Evolutionary conservation across 1,140 invertebrate genomes (phyloP).

Genomic region (Megalopta genalis): DNA sequence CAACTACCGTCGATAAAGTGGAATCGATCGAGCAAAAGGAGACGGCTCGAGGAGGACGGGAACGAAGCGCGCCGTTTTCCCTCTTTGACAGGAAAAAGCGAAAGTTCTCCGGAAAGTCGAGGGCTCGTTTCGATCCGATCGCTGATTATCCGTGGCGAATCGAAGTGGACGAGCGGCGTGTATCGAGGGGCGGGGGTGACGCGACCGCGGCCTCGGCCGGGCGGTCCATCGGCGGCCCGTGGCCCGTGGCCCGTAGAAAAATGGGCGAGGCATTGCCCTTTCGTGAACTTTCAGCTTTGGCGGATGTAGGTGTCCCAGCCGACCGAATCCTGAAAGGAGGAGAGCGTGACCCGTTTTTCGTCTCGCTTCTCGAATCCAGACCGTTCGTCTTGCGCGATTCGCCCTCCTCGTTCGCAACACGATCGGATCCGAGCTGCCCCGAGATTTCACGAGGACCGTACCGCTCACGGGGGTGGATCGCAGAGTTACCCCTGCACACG

Average conservation of each 20-base stretch:
- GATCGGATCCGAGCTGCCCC: constrained; percentile 55
- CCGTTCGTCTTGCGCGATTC: constrained; percentile 44
- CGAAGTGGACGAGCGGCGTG: background rate
- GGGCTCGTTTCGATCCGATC: background rate
- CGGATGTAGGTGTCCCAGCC: constrained; percentile 68
- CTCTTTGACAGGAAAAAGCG: background rate
- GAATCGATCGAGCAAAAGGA: no score
- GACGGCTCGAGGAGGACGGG: no score
- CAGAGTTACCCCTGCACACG: constrained; percentile 2
- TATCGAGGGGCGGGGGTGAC: no score
- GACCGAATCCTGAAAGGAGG: constrained; percentile 68
- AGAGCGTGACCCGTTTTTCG: constrained; percentile 73
- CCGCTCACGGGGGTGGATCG: constrained; percentile 32
- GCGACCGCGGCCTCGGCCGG: background rate
- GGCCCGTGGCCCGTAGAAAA: constrained; percentile 53
- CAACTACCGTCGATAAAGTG: background rate
- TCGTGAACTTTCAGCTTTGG: constrained; percentile 72
- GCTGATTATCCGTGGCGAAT: background rate
- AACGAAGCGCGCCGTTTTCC: background rate
- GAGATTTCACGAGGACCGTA: constrained; percentile 51
- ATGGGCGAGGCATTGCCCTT: constrained; percentile 74
- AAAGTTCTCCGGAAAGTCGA: background rate
- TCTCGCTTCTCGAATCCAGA: constrained; percentile 61
- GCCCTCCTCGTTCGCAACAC: constrained; percentile 50
- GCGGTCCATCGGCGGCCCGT: background rate